These are phyloP conservation scores for Araneus ventricosus DNA, from an alignment of 1,140 invertebrate species.

Conservation along the genomic window DNA sequence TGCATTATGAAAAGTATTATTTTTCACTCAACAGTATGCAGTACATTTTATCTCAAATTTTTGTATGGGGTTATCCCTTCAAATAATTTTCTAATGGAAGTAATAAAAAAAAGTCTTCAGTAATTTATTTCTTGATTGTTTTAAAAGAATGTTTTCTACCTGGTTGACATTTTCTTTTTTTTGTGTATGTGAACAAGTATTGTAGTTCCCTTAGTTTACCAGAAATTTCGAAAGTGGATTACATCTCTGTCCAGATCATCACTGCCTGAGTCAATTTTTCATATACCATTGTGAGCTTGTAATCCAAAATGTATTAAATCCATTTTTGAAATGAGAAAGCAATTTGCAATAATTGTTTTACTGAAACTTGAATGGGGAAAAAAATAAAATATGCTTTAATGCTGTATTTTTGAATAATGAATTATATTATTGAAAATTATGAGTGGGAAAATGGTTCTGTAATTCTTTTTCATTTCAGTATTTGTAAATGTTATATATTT, in stretches of 20 bases:
- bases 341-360: too few relatives aligned
- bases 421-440: too few relatives aligned
- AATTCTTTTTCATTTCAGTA: too few relatives aligned
- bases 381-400: too few relatives aligned
- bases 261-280: background rate
- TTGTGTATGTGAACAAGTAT: background rate
- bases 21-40: conserved; percentile 21
- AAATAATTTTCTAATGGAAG: background rate
- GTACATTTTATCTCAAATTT: background rate
- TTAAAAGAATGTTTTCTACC: background rate
- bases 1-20: background rate
- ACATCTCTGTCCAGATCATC: background rate
- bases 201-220: background rate
- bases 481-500: too few relatives aligned
- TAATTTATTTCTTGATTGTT: background rate
- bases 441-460: too few relatives aligned
- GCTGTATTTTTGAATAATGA: too few relatives aligned
- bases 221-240: background rate
- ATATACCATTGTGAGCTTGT: too few relatives aligned
- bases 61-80: background rate
- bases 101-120: background rate
- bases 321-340: too few relatives aligned
- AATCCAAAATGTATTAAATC: too few relatives aligned
- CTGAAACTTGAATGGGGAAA: too few relatives aligned
- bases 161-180: background rate